Conservation (phyloP, 2,113 vertebrate species). For the Toxotes jaculatrix region DNA sequence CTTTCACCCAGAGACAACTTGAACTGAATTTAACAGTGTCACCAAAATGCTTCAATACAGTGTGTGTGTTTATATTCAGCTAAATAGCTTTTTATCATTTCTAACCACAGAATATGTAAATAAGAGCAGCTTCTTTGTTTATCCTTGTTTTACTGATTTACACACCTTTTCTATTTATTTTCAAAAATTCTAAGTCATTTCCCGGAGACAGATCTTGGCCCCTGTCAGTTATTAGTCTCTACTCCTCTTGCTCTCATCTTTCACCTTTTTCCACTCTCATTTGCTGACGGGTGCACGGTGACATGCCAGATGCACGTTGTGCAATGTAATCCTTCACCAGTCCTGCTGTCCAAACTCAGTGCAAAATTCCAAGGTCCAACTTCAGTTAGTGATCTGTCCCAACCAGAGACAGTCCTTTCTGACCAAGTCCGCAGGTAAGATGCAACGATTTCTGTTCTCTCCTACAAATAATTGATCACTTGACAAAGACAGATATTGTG, state of each 20-base stretch:
- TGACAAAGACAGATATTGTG: not conserved
- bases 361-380: slow-evolving; percentile 81
- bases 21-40: not conserved
- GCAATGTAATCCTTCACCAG: slow-evolving; percentile 41
- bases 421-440: slow-evolving; percentile 76
- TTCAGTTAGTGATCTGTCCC: slow-evolving; percentile 49
- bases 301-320: slow-evolving; percentile 66
- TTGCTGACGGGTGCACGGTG: slow-evolving; percentile 65
- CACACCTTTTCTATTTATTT: slow-evolving; percentile 3
- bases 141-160: not conserved
- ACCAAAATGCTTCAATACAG: not conserved
- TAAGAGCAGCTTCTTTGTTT: not conserved
- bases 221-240: slow-evolving; percentile 82
- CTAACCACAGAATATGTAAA: no score
- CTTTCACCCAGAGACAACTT: not conserved
- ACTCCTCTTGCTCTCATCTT: not conserved
- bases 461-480: not conserved
- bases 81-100: no score
- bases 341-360: not conserved
- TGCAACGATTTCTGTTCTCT: not conserved
- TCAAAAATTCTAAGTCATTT: not conserved
- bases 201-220: not conserved
- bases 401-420: slow-evolving; percentile 25
- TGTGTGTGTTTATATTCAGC: no score
- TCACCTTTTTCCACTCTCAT: slow-evolving; percentile 12